Evolutionary conservation across 2,113 vertebrate species (phyloP).

Genomic region (Synodontis membranacea): DNA sequence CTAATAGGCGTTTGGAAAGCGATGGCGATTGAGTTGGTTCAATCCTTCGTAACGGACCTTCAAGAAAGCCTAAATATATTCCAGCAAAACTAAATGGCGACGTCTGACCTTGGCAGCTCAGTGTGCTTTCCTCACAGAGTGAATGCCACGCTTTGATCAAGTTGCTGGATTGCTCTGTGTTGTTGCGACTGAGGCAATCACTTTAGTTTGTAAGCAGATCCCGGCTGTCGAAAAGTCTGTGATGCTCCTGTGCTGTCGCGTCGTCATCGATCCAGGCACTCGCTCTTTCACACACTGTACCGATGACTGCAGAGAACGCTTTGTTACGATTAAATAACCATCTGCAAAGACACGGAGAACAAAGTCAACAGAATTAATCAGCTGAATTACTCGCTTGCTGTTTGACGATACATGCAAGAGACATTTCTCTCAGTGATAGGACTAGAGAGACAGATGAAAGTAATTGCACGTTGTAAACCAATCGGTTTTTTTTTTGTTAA

Average conservation of each 20-base stretch:
- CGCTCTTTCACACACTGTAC: not conserved
- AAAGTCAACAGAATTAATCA: not conserved
- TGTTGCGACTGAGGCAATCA: no score
- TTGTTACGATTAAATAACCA: not conserved
- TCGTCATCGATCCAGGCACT: not conserved
- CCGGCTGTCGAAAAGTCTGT: not conserved
- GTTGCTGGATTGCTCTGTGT: not conserved
- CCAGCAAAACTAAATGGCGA: no score
- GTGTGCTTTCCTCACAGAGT: no score
- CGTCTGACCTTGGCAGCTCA: no score
- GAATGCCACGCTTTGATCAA: not conserved
- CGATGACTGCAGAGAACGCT: not conserved
- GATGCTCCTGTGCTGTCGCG: not conserved
- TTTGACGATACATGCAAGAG: not conserved
- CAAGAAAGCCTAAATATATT: no score
- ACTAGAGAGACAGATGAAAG: not conserved
- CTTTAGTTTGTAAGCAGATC: not conserved
- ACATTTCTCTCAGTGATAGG: not conserved
- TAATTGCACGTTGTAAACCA: not conserved
- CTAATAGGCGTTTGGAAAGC: no score
- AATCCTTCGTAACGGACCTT: no score
- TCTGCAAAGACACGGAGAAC: not conserved
- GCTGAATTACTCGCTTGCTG: not conserved
- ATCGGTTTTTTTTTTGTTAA: not conserved
- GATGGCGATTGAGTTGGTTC: no score